Conservation (phyloP, 2,888 invertebrate species). For the Junonia oenone region DNA sequence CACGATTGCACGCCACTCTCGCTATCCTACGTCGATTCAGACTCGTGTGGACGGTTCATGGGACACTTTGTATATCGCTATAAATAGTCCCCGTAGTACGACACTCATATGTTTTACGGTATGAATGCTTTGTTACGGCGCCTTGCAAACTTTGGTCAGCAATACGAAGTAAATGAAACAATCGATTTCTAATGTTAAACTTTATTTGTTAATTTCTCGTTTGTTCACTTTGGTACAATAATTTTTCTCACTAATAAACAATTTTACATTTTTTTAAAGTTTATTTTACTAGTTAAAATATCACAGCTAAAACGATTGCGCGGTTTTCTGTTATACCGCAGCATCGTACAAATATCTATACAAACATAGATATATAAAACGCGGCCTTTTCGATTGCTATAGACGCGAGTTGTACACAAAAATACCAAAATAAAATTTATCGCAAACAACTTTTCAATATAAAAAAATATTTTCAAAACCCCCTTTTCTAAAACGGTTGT, state of each 20-base stretch:
- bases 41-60: constrained; percentile 33
- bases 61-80: constrained; percentile 32
- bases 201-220: constrained; percentile 70
- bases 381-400: constrained; percentile 54
- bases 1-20: constrained; percentile 62
- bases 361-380: constrained; percentile 45
- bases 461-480: constrained; percentile 58
- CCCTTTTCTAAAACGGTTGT: constrained; percentile 48
- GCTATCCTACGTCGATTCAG: constrained; percentile 57
- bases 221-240: constrained; percentile 59
- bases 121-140: constrained; percentile 20
- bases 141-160: neutral
- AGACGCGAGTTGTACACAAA: constrained; percentile 64
- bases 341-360: constrained; percentile 13
- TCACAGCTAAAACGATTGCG: constrained; percentile 57
- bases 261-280: constrained; percentile 67
- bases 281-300: constrained; percentile 49
- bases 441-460: constrained; percentile 42
- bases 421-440: constrained; percentile 65
- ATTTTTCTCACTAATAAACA: constrained; percentile 58
- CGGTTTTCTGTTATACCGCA: constrained; percentile 36
- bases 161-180: constrained; percentile 35
- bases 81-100: constrained; percentile 35
- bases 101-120: constrained; percentile 27
- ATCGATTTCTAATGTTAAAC: constrained; percentile 42